Base-by-base conservation (phyloP, 1,140 invertebrate species). In the Saccostrea echinata region DNA sequence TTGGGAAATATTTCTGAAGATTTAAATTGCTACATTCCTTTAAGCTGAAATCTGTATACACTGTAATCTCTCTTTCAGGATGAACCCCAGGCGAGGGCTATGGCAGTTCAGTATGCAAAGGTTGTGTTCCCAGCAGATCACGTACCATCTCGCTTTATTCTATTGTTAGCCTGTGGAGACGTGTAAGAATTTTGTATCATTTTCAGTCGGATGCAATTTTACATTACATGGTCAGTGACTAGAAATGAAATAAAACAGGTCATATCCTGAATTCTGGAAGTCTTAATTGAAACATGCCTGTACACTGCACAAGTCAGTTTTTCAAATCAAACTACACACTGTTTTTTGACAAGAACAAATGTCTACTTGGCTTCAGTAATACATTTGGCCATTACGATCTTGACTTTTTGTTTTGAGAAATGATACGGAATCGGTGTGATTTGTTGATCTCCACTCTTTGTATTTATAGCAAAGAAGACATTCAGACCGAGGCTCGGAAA, bases 111-210 rank as follows among this genome's bases (percentile, higher is more conserved):
- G 88, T 98, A 98, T 94, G 96, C 97, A 1, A 96, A 97, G 3
- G 96, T 96, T 24, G 97, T 98, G 80, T 99, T 98, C 94, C 97
- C 97, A 6, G 95, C 96, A 51, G 96, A 97, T 91, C 97, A 98
- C 94, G 96, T 97, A 2, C 96, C 97, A 2, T 97, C 98, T 1
- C 96, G 97, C 90, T 98, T 97, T 93, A 95, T 98, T 21, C 95
- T 99, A 55, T 95, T 99, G n/a, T 93, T 98, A 33, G 97, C 97
- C 16, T 97, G 97, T 91, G 97, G 97, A 55, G 98, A 99, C 93
- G 96, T 94, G 97, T 97, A 94, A 95, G 95, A 94, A 80, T 43
- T 80, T 12, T 4, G 27, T 33, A 3, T 33, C 9, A 0, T 2
- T 43, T 43, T 0, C 43, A 43, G 6, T 43, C 4, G 9, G 6